Evolutionary conservation across 2,888 invertebrate genomes (phyloP).

Genomic region (Glaucopsyche alexis): DNA sequence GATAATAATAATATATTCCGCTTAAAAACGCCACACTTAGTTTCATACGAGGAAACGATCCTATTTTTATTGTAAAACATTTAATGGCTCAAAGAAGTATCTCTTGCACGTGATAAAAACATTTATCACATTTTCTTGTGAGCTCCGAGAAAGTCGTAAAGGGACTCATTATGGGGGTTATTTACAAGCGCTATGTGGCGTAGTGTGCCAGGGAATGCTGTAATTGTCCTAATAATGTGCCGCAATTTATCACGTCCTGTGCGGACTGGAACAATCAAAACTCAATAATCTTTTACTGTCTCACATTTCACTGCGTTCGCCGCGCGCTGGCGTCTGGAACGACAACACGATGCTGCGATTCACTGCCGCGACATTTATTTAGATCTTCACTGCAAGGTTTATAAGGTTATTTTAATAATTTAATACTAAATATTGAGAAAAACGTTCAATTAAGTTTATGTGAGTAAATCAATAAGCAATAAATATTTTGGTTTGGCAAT

Average conservation of each 20-base stretch:
- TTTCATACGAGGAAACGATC: neutral
- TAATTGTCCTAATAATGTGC: constrained; percentile 28
- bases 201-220: constrained; percentile 29
- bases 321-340: neutral
- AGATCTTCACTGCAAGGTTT: no score
- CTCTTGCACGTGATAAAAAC: constrained; percentile 14
- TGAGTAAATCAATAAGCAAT: no score
- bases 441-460: no score
- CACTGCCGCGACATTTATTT: no score
- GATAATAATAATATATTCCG: neutral
- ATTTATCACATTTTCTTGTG: constrained; percentile 4
- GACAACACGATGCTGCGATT: neutral
- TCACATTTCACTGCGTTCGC: constrained; percentile 9
- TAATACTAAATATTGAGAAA: no score
- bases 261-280: constrained; percentile 28
- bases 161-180: constrained; percentile 28
- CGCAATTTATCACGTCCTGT: constrained; percentile 28
- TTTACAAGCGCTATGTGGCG: constrained; percentile 29
- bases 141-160: constrained; percentile 25
- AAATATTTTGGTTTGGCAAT: no score
- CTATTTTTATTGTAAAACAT: constrained; percentile 4
- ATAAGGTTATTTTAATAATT: no score
- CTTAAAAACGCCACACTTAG: neutral
- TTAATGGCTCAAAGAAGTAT: constrained; percentile 16
- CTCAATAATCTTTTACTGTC: constrained; percentile 24